Base-by-base conservation (phyloP, 92 coral and sea anemone genomes). In the Blastomussa wellsi region DNA sequence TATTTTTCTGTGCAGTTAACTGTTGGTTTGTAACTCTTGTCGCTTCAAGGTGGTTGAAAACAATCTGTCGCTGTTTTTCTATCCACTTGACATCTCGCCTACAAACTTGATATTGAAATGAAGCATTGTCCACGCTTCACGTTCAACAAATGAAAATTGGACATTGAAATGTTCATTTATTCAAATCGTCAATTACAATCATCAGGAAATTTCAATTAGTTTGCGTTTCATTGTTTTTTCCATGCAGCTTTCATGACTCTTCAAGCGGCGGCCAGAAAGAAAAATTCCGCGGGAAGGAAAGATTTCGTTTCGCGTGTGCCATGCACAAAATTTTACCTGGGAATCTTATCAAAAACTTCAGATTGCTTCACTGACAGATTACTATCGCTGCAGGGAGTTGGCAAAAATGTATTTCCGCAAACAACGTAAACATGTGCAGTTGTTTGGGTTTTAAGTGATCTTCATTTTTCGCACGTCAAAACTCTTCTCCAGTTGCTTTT, bases 111-210 rank as follows among this genome's bases (percentile, higher is more conserved):
- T 75, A 82, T 89, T 89, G 86, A 74, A 85, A 74, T 75, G 82
- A 80, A 29, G 86, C 77, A 85, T 80, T 85, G 92, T 89, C 80
- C 62, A 35, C 87, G n/a, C 44, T 59, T 83, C 87, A 38, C 80
- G 53, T 74, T 74, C 24, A 74, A 55, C 86, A 51, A 83, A 83
- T 74, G 80, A 74, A 74, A 74, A 51, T 70, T 82, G 79, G 28
- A 32, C 68, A 60, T 87, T 81, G 72, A 70, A 86, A 79, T 86
- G 86, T 81, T 73, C 86, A 81, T 87, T 87, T 81, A 81, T 87
- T 83, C 74, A 80, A 87, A 74, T 75, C 53, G 74, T 75, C 87
- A 73, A 72, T 82, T 87, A 71, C 76, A 38, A 16, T 71, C 84
- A 52, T 79, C 73, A 59, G 62, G 68, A 68, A 68, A 77, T 73